Base-by-base conservation (phyloP, 1,140 invertebrate species). In the Leguminivora glycinivorella region DNA sequence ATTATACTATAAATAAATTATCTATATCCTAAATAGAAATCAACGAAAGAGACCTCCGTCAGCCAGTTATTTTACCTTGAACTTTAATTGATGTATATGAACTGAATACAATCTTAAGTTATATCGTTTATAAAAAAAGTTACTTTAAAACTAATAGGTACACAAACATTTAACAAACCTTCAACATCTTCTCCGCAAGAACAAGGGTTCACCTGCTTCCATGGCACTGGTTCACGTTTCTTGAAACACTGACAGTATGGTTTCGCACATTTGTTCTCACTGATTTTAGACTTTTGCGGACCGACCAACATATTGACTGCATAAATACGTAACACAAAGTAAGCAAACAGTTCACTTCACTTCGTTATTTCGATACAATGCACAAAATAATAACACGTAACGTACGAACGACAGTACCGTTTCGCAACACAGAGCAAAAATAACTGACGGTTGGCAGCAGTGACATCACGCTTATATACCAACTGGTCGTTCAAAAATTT, bases 231-330 rank as follows among this genome's bases (percentile, higher is more conserved):
- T 26, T 70, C 58, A 47, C 78, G 81, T 69, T 80, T 80, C 24
- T 68, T 76, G 82, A 83, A 87, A 74, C 88, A 90, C 19, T 78
- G 69, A 69, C 88, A 90, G 69, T 80, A 90, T 2, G 88, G 82
- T 34, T 79, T 79, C 2, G 83, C 77, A 17, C 1, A 26, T 43
- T 70, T 9, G 29, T 66, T 69, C 17, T 79, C 74, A 19, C 52
- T 71, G 43, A 6, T 10, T 67, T 10, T 74, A 24, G 72, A 12
- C 56, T 63, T 73, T 68, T 58, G 52, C 67, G 70, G 70, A 67
- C 74, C 70, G 43, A 72, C 63, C 66, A 80, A 58, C 81, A 85
- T 83, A 38, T 75, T 78, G 70, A 69, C 52, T 72, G 66, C 73
- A 70, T 70, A 72, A 76, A 76, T 40, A 9, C 17, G 5, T 40